Evolutionary conservation across 2,113 vertebrate genomes (phyloP), one percentile per base, ranked within the genome.

Genomic region (Catharus fuscescens): DNA sequence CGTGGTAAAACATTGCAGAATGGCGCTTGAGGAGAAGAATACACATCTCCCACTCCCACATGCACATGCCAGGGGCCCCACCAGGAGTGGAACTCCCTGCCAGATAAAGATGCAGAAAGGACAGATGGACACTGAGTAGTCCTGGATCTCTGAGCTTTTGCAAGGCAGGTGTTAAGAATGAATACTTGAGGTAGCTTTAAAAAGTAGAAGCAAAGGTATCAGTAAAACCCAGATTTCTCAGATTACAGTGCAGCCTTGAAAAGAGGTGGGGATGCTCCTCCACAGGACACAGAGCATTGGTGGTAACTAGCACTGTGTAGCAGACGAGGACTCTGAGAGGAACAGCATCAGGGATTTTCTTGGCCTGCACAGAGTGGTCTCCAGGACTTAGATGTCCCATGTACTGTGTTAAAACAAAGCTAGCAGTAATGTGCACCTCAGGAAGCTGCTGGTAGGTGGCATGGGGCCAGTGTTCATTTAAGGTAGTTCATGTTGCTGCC

Each of bases 1-100:
- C 0, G 0, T 32, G 65, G 25, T 3, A 7, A 11, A 29, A 64
- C 6, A 2, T 21, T 57, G 38, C 60, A 65, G 20, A 88, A 61
- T 42, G 54, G n/a, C 45, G 42, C 28, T 42, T 34, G 36, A 69
- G 20, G 78, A 73, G 61, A 45, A 44, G 65, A 65, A 29, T 2
- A 3, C 57, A 12, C 57, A 36, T 72, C 15, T 93, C 18, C 36
- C n/a, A 44, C 6, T 6, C 14, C 11, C 13, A 32, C 34, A 24
- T 47, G 56, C 5, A 0, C 0, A 0, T 79, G 28, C 38, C 54
- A 34, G 64, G 14, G 7, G 10, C 48, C 36, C 32, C 28, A 36
- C 24, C 13, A 65, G 47, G 2, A 31, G 20, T 42, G 26, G 26
- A 12, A 3, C 42, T 85, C 60, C n/a, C 31, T 56, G 36, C 36